Percentiles rank a stretch among this genome's conserved stretches.
These are phyloP conservation scores for Macroteleia sp. DNA, from an alignment of 2,888 invertebrate species.

Conservation along the genomic window DNA sequence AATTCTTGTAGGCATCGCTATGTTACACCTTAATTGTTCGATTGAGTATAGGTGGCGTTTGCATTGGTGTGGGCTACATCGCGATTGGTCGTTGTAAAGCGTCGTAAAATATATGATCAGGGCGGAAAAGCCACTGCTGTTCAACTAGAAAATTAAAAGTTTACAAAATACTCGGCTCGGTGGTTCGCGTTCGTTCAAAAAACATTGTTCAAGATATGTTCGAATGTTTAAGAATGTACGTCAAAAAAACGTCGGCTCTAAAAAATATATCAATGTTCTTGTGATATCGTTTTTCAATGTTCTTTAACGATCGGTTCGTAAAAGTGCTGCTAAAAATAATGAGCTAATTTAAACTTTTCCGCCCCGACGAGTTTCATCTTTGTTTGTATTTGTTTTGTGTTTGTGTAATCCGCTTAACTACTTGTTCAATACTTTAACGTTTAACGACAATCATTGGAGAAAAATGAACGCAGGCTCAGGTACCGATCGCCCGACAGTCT, in stretches of 20 bases:
- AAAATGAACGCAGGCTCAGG: slow-evolving; percentile 32
- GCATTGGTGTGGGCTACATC: slow-evolving; percentile 31
- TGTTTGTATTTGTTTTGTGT: slow-evolving; percentile 3
- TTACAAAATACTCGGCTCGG: background rate
- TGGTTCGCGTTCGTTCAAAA: slow-evolving; percentile 26
- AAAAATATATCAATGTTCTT: slow-evolving; percentile 32
- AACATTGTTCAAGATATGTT: slow-evolving; percentile 50
- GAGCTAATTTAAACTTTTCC: slow-evolving; percentile 14
- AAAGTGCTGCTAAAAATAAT: slow-evolving; percentile 21
- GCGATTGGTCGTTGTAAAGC: slow-evolving; percentile 57
- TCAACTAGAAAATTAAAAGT: background rate
- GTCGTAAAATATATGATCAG: slow-evolving; percentile 60
- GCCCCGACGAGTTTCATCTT: slow-evolving; percentile 17
- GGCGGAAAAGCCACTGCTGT: slow-evolving; percentile 26
- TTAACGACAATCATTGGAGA: slow-evolving; percentile 6
- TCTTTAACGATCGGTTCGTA: slow-evolving; percentile 25
- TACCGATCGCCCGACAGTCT: slow-evolving; percentile 2
- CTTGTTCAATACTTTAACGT: background rate
- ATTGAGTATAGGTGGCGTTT: slow-evolving; percentile 31
- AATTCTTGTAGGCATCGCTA: slow-evolving; percentile 46
- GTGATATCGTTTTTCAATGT: slow-evolving; percentile 29
- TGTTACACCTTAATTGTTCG: slow-evolving; percentile 11
- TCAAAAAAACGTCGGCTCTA: slow-evolving; percentile 34
- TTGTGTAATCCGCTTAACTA: slow-evolving; percentile 6
- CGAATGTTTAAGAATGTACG: slow-evolving; percentile 6